A percentile compares a stretch with the other conserved stretches of the same genome.
Evolutionary conservation across 2,113 vertebrate genomes (phyloP).

Genomic region (Leucosticte australis): DNA sequence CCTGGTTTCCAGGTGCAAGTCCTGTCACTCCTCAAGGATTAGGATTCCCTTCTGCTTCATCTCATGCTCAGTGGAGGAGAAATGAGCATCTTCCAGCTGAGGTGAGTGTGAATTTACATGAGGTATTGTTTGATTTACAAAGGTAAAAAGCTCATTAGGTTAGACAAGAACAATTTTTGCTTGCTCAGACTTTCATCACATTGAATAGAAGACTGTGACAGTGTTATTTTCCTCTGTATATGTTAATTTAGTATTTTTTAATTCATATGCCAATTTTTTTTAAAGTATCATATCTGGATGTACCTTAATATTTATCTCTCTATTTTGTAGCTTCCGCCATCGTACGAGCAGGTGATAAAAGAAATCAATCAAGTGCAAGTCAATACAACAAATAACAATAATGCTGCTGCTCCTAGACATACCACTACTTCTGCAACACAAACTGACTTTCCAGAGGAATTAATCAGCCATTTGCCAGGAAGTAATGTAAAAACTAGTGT

Average conservation of each 20-base stretch:
- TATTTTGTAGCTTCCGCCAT: slow-evolving; percentile 85
- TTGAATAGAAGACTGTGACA: not conserved
- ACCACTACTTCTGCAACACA: slow-evolving; percentile 86
- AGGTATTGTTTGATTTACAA: not conserved
- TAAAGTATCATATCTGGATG: not conserved
- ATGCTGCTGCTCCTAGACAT: slow-evolving; percentile 78
- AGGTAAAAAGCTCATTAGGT: not conserved
- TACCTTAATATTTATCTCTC: not conserved
- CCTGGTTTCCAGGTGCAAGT: slow-evolving; percentile 80
- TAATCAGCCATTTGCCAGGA: slow-evolving; percentile 64
- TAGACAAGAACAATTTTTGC: not conserved
- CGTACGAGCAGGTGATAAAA: slow-evolving; percentile 94
- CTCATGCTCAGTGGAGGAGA: slow-evolving; percentile 79
- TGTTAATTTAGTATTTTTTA: not conserved
- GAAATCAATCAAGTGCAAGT: slow-evolving; percentile 88
- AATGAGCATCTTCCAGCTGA: slow-evolving; percentile 75
- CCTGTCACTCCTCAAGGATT: slow-evolving; percentile 67
- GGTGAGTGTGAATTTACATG: slow-evolving; percentile 63
- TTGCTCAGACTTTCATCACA: not conserved
- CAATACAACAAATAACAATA: slow-evolving; percentile 79
- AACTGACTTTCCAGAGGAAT: slow-evolving; percentile 82
- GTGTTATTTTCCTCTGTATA: not conserved
- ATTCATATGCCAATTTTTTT: not conserved
- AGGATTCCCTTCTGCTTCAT: slow-evolving; percentile 77
- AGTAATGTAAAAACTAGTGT: slow-evolving; percentile 66